A percentile compares a stretch with the other conserved stretches of the same genome.
phyloP scores from a whole-genome alignment of 2,113 vertebrate genomes.

The Siniperca knerii region DNA sequence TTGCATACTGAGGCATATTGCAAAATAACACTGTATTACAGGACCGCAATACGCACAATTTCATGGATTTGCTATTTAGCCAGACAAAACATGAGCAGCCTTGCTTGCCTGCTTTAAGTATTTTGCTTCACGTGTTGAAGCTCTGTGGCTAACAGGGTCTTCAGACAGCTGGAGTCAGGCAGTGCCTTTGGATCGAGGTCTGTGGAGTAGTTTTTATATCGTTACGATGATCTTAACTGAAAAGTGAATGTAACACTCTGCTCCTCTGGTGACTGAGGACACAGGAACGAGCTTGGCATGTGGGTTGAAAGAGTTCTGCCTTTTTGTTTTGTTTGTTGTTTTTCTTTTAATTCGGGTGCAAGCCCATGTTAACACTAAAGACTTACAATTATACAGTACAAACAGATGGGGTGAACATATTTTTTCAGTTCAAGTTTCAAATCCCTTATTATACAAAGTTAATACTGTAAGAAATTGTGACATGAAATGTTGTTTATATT shows the following conservation, averaged over 20 bases:
- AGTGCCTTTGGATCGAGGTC: conserved; percentile 35
- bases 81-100: conserved; percentile 4
- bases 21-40: conserved; percentile 21
- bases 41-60: background rate
- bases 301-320: conserved; percentile 34
- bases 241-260: conserved; percentile 57
- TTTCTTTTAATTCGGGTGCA: conserved; percentile 4
- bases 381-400: conserved; percentile 3
- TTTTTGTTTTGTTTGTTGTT: background rate
- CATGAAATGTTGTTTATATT: conserved; percentile 72
- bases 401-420: conserved; percentile 6
- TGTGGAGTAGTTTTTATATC: conserved; percentile 47
- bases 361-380: conserved; percentile 12
- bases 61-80: background rate
- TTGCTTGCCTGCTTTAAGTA: conserved; percentile 20
- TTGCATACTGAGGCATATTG: conserved; percentile 31
- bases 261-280: conserved; percentile 70
- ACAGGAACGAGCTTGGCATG: conserved; percentile 27
- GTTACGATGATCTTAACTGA: conserved; percentile 52
- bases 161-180: conserved; percentile 12
- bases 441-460: conserved; percentile 23
- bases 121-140: conserved; percentile 23
- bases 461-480: conserved; percentile 67
- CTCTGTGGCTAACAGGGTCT: conserved; percentile 35
- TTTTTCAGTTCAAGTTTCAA: conserved; percentile 5